Percentiles rank a stretch among this genome's conserved stretches.
These are phyloP conservation scores for Schizotus pectinicornis DNA, from an alignment of 2,888 invertebrate species.

Conservation along the genomic window DNA sequence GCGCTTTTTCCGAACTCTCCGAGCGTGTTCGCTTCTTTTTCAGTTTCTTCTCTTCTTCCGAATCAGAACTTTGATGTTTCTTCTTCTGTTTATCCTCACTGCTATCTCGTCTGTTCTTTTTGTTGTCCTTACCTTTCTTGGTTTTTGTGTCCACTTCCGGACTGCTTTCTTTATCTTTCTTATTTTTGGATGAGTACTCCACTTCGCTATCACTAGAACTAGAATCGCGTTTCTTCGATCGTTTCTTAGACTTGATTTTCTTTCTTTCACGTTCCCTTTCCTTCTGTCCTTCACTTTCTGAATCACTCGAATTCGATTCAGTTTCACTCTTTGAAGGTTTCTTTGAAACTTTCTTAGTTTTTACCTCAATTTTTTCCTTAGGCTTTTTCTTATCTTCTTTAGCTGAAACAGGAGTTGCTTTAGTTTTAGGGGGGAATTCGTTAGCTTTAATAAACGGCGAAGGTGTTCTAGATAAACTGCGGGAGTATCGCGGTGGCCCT, in stretches of 20 bases:
- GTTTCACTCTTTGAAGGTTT: slow-evolving; percentile 55
- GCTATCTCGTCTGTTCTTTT: slow-evolving; percentile 59
- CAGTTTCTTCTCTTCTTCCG: slow-evolving; percentile 57
- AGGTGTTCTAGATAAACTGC: slow-evolving; percentile 83
- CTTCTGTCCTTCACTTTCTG: slow-evolving; percentile 53
- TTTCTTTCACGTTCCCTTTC: slow-evolving; percentile 49
- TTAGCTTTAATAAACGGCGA: slow-evolving; percentile 81
- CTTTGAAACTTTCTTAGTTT: slow-evolving; percentile 53
- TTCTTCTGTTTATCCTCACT: slow-evolving; percentile 63
- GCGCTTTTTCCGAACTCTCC: slow-evolving; percentile 61
- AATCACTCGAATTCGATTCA: slow-evolving; percentile 55
- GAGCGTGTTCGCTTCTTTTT: slow-evolving; percentile 46
- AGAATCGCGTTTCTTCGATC: slow-evolving; percentile 61
- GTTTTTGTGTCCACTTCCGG: slow-evolving; percentile 62
- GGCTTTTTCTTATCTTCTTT: slow-evolving; percentile 61
- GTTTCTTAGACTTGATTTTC: slow-evolving; percentile 51
- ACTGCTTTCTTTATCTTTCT: slow-evolving; percentile 62
- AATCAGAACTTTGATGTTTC: slow-evolving; percentile 66
- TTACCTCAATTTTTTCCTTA: slow-evolving; percentile 48
- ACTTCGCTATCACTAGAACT: slow-evolving; percentile 60
- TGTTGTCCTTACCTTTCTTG: slow-evolving; percentile 60
- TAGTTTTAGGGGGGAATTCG: slow-evolving; percentile 64
- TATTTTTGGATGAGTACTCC: slow-evolving; percentile 48
- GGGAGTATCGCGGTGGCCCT: slow-evolving; percentile 65
- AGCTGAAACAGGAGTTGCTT: slow-evolving; percentile 36